Conservation (phyloP, 2,888 invertebrate genomes). For the Apamea monoglypha region DNA sequence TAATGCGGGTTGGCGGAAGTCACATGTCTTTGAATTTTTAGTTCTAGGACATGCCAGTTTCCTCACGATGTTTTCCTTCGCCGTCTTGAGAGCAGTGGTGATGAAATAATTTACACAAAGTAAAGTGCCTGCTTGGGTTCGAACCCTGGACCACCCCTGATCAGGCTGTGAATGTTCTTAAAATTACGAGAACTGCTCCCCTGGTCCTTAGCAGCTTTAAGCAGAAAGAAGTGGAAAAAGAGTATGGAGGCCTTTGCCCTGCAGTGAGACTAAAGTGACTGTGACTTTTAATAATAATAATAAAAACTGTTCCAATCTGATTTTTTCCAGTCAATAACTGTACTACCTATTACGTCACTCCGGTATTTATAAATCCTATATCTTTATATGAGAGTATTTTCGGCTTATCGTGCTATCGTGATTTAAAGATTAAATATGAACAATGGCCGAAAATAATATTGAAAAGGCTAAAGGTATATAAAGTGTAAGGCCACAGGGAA, state of each 20-base stretch:
- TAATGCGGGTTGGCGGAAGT: too few species aligned
- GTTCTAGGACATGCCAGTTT: too few species aligned
- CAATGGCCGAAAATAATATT: slow-evolving; percentile 17
- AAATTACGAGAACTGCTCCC: not conserved
- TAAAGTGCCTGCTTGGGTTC: too few species aligned
- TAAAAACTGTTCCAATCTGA: not conserved
- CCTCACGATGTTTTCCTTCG: too few species aligned
- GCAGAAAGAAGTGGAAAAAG: too few species aligned
- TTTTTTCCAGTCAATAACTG: not conserved
- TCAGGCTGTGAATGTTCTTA: not conserved
- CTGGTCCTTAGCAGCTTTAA: too few species aligned
- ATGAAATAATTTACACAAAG: too few species aligned
- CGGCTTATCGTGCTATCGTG: slow-evolving; percentile 16
- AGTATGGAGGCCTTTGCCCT: too few species aligned
- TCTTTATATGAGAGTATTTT: slow-evolving; percentile 20
- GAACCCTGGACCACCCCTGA: too few species aligned
- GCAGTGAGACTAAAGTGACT: too few species aligned
- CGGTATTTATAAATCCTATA: not conserved
- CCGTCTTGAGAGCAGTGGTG: too few species aligned
- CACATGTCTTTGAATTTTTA: too few species aligned
- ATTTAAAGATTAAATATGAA: slow-evolving; percentile 21
- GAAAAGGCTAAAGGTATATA: not conserved
- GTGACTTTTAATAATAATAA: not conserved
- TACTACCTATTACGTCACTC: not conserved
- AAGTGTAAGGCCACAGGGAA: not conserved